Evolutionary conservation across 2,797 vertebrate genomes (phyloP), one percentile per base, ranked within the genome.

Genomic region (Hippoglossus hippoglossus): DNA sequence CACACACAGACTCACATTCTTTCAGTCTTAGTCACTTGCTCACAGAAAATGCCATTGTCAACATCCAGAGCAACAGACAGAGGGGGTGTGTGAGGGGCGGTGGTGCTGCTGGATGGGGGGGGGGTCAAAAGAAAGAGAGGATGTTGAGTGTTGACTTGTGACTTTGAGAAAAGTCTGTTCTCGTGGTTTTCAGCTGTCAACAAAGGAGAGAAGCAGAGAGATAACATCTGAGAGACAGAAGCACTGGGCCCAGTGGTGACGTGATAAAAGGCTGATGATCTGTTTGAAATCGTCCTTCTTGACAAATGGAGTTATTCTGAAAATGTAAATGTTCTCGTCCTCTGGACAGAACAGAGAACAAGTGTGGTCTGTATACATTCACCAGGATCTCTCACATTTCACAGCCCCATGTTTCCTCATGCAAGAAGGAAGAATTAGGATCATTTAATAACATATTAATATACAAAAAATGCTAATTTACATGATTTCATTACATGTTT

Each of bases 21-120:
- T 91, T 72, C 52, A 84, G 87, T 80, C 88, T 92, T 82, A 87
- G 71, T 91, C 90, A 88, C 79, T 74, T 68, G 67, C 58, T 84
- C 78, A 91, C 85, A 93, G 80, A 89, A 91, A 90, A 89, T 83
- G 73, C 68, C 83, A 86, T 93, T 93, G 92, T 93, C 84, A 79
- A 83, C 63, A 71, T 83, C 54, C 63, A 81, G 80, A 83, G 82
- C 70, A 80, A 72, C 67, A 73, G 74, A 82, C 71, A 55, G 75
- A 22, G 49, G 9, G 62, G 1, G 21, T 12, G 25, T 57, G 73
- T 24, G 18, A 24, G 3, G 46, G 46, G 46, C 0, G n/a, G 28
- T 28, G 63, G 74, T 28, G 24, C 69, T 66, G 62, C 56, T 60
- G 67, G 28, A 31, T 1, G 28, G 28, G 22, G 28, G 55, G 46